Base-by-base conservation (phyloP, 2,888 invertebrate species). In the Phaedon cochleariae region DNA sequence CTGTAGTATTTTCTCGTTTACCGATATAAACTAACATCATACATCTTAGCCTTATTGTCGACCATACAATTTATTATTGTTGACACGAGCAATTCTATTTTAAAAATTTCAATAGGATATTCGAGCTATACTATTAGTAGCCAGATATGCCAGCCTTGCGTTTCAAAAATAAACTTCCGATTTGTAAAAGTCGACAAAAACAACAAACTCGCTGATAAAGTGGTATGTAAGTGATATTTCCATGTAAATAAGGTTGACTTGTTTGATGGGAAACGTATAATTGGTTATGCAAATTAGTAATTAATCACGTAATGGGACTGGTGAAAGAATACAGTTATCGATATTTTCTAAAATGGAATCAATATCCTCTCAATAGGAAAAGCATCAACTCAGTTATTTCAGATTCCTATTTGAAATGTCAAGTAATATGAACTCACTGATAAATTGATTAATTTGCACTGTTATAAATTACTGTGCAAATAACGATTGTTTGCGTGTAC, bases 141-240 rank as follows among this genome's bases (percentile, higher is more conserved):
- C 12, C 34, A 12, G 12, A 7, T 41, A 41, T 41, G 41, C 6
- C 41, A 12, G 41, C 41, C 41, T 41, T 41, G 41, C 34, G 34
- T 15, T 41, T 41, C 41, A 4, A 41, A 41, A 41, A 41, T 41
- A 41, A 41, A 15, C 41, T 41, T 15, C 41, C 41, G 41, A 41
- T 41, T 41, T 6, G 41, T 41, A 41, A 3, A 12, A 41, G 41
- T 41, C 41, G 3, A 41, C 41, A 41, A 41, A 41, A 41, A 41
- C 41, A n/a, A 41, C 41, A 4, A 41, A 41, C 12, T 34, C 34
- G 41, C 41, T 41, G 41, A 41, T 41, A 41, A 41, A 41, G 41
- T 41, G 41, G 41, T 41, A 41, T 41, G 41, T 41, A 41, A 41
- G 41, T 41, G 41, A 41, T 41, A 41, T 41, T 41, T 41, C n/a